Conservation (phyloP, 2,888 invertebrate species). For the Hydraecia micacea region DNA sequence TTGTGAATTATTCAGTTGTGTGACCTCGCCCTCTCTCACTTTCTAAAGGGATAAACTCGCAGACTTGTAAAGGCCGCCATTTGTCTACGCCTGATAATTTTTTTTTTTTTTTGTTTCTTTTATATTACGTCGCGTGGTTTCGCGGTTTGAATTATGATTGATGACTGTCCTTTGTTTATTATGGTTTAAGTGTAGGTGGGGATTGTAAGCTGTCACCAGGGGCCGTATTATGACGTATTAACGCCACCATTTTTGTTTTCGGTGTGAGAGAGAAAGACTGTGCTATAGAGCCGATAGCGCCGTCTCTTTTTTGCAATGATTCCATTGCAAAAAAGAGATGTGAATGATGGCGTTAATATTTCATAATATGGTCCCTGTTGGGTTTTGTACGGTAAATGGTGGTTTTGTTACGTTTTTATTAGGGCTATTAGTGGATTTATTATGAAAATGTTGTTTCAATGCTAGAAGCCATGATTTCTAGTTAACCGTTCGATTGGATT, state of each 20-base stretch:
- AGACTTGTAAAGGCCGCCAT: constrained; percentile 36
- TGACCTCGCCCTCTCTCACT: constrained; percentile 51
- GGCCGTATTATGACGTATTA: neutral
- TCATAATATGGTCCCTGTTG: neutral
- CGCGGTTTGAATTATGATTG: constrained; percentile 37
- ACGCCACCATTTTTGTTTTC: neutral
- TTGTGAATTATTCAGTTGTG: constrained; percentile 68
- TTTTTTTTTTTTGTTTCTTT: constrained; percentile 4
- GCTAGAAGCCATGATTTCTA: neutral
- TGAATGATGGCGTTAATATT: neutral
- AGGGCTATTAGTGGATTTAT: neutral
- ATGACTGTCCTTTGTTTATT: constrained; percentile 43
- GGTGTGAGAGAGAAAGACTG: neutral
- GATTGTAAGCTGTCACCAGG: constrained; percentile 4
- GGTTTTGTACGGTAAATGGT: neutral
- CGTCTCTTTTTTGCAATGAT: neutral
- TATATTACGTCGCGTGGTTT: constrained; percentile 18
- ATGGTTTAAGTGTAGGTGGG: constrained; percentile 9
- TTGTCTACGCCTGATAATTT: constrained; percentile 49
- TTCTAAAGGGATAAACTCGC: constrained; percentile 56
- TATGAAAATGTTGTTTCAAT: neutral
- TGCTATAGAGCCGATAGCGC: neutral
- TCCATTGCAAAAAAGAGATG: too few species aligned
- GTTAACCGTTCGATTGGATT: neutral
- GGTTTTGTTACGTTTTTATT: neutral